Evolutionary conservation across 1,140 invertebrate species (phyloP), one percentile per base, ranked within the genome.

Genomic region (Melanaphis sacchari): DNA sequence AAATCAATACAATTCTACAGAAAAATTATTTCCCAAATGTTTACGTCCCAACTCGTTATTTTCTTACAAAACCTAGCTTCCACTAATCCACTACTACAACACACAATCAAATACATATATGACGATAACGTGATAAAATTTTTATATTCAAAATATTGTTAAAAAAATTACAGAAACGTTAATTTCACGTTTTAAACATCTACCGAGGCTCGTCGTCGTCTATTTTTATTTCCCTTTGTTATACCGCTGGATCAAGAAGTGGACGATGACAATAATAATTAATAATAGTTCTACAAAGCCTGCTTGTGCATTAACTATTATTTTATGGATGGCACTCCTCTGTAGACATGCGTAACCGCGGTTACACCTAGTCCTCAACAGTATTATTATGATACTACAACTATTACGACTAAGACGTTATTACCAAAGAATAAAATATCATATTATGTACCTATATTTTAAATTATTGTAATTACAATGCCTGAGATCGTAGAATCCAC

Each of bases 151-250:
- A 59, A 59, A 59, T 59, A 59, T 59, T 59, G 26, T 59, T 41
- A 31, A 85, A 85, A 84, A 84, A 40, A 40, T n/a, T n/a, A n/a
- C n/a, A 24, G 9, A 40, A 84, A 41, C 38, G 1, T 38, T 1
- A 54, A 54, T 54, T 89, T 89, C 38, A 54, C 36, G 38, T 54
- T 54, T 89, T 89, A 54, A 89, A 52, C 88, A n/a, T 89, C 21
- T 11, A 6, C 31, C 40, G 84, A 9, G 46, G 4, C 9, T 43
- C 41, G 31, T 40, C 2, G 82, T 84, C 41, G 4, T 85, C 41
- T 43, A 85, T 85, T 46, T 89, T 89, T 54, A 54, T 54, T 89
- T 89, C 31, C 46, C 88, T 89, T 89, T 38, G 38, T 54, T 89
- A 26, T 49, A 26, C 38, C 88, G 38, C 49, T 38, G 84, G 31